Evolutionary conservation across 1,140 invertebrate species (phyloP).

Genomic region (Mamestra configurata): DNA sequence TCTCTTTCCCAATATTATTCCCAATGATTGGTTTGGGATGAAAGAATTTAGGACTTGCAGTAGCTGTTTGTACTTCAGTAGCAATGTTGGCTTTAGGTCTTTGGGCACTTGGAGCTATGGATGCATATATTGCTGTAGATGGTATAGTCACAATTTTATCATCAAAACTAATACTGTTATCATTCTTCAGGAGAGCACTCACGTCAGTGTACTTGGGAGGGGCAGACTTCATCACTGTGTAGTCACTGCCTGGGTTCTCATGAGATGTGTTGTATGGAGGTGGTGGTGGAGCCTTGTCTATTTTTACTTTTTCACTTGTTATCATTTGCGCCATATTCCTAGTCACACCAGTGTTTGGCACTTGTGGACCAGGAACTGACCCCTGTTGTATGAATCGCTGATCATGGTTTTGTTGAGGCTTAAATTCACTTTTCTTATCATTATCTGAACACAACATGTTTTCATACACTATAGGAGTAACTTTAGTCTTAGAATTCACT

Average conservation of each 20-base stretch:
- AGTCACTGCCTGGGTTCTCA: constrained; percentile 78
- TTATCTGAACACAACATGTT: constrained; percentile 83
- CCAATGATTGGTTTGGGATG: constrained; percentile 79
- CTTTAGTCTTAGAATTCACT: constrained; percentile 87
- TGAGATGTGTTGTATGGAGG: constrained; percentile 72
- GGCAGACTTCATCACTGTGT: constrained; percentile 83
- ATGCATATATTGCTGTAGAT: constrained; percentile 87
- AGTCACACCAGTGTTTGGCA: constrained; percentile 73
- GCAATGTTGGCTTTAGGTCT: constrained; percentile 87
- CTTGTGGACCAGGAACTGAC: constrained; percentile 82
- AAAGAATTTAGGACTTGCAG: constrained; percentile 83
- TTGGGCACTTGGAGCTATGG: constrained; percentile 87
- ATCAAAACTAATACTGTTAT: constrained; percentile 81
- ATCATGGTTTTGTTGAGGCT: constrained; percentile 70
- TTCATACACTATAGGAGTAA: constrained; percentile 78
- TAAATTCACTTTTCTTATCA: constrained; percentile 81
- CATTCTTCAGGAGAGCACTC: constrained; percentile 79
- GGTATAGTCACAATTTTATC: constrained; percentile 84
- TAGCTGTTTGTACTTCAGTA: constrained; percentile 82
- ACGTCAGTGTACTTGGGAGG: constrained; percentile 84
- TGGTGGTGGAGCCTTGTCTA: constrained; percentile 75
- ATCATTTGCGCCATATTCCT: constrained; percentile 72
- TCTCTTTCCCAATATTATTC: constrained; percentile 75
- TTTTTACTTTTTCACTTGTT: constrained; percentile 73
- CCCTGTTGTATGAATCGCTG: constrained; percentile 80